Evolutionary conservation across 2,797 vertebrate genomes (phyloP), one percentile per base, ranked within the genome.

Genomic region (Mycteria americana): DNA sequence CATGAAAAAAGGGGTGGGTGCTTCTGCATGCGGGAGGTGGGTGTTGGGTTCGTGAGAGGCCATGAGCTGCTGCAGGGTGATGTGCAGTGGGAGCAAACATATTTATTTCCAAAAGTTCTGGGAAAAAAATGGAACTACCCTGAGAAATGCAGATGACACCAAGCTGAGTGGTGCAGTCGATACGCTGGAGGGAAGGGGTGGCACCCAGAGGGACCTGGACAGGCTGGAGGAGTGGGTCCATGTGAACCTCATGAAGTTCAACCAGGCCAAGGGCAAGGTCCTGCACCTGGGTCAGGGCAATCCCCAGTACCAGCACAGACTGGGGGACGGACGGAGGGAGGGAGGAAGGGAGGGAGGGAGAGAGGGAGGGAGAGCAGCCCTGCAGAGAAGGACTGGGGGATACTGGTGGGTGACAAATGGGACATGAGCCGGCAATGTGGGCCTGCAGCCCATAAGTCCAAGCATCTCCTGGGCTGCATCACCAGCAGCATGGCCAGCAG

Each of bases 341-440:
- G 74, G 28, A 33, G 39, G 73, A n/a, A 30, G 9, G 54, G 72
- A 28, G 18, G 54, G n/a, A 37, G 3, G 72, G 6, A 50, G 9
- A 50, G 6, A 43, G 27, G 54, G 43, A 30, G 23, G 43, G 56
- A 35, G 11, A 45, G 21, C 51, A 79, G 41, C 41, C 41, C 41
- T 19, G 33, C 1, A 2, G 63, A 79, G 39, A 56, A 45, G 41
- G 63, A 31, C n/a, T 46, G 21, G 41, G 33, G 21, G 16, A 25
- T 30, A 46, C 50, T 79, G 77, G 2, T 46, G 27, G 21, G 17
- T 10, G 41, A 7, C 18, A 41, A 28, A n/a, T 13, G 59, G 24
- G 46, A 63, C 41, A 31, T 2, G 2, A 67, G 13, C 27, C 1
- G 0, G 33, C 65, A 68, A 8, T 4, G n/a, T 21, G 35, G 0